phyloP scores from a whole-genome alignment of 2,797 vertebrate genomes.

The Gobionotothen gibberifrons region DNA sequence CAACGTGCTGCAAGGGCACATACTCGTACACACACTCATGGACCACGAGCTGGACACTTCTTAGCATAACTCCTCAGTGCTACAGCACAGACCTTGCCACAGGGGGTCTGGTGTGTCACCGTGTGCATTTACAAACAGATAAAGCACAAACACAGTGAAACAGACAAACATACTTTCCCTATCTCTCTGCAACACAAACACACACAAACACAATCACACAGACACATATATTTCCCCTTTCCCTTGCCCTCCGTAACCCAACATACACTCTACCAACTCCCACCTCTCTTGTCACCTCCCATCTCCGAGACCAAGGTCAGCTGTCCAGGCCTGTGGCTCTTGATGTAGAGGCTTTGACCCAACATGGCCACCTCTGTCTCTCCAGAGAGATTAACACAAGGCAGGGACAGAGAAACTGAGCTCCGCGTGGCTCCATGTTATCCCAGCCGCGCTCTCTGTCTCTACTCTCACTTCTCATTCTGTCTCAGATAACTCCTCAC shows the following conservation, averaged over 20 bases:
- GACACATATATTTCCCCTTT: constrained; percentile 70
- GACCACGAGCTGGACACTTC: constrained; percentile 65
- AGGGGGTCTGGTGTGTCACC: constrained; percentile 75
- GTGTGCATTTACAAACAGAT: constrained; percentile 76
- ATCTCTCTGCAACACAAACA: constrained; percentile 61
- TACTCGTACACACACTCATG: constrained; percentile 38
- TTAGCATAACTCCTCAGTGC: constrained; percentile 75
- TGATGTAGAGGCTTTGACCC: constrained; percentile 84
- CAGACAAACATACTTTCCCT: constrained; percentile 67
- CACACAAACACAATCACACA: constrained; percentile 45
- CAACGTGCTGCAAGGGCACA: constrained; percentile 84
- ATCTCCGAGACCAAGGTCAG: constrained; percentile 83
- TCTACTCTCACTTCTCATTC: constrained; percentile 75
- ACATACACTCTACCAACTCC: constrained; percentile 77
- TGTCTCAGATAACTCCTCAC: constrained; percentile 79
- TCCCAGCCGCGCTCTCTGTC: constrained; percentile 72
- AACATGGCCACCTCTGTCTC: constrained; percentile 83
- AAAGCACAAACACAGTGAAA: constrained; percentile 64
- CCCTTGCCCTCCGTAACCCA: constrained; percentile 80
- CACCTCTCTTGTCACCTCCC: constrained; percentile 83
- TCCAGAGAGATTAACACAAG: constrained; percentile 85
- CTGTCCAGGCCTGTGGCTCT: constrained; percentile 78
- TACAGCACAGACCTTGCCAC: constrained; percentile 70
- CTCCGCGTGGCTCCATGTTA: constrained; percentile 75
- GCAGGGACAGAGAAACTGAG: constrained; percentile 76